Evolutionary conservation across 2,113 vertebrate genomes (phyloP).

Genomic region (Spea bombifrons): DNA sequence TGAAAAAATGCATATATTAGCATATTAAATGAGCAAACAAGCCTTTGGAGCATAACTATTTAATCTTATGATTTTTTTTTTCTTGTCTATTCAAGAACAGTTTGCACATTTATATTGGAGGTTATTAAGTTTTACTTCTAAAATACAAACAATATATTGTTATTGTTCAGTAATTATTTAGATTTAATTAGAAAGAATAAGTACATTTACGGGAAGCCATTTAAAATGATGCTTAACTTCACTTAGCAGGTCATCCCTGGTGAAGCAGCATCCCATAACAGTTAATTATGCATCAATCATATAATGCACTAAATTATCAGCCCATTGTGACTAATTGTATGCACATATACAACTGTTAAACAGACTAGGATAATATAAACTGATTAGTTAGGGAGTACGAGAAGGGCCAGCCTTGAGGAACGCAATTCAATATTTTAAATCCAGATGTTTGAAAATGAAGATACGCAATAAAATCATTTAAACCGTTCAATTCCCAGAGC

Average conservation of each 20-base stretch:
- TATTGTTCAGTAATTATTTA: slow-evolving; percentile 18
- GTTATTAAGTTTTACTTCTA: background rate
- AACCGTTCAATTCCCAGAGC: too few species aligned
- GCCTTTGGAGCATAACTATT: slow-evolving; percentile 14
- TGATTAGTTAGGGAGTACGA: too few species aligned
- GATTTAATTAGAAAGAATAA: slow-evolving; percentile 25
- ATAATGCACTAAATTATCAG: too few species aligned
- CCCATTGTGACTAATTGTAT: too few species aligned
- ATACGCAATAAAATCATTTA: too few species aligned
- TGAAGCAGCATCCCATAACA: background rate
- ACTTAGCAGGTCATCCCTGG: background rate
- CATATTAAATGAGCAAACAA: slow-evolving; percentile 39
- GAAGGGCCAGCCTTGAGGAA: too few species aligned
- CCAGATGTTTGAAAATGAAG: too few species aligned
- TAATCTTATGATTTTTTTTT: slow-evolving; percentile 22
- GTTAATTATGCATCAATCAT: too few species aligned
- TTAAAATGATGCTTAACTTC: background rate
- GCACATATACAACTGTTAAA: too few species aligned
- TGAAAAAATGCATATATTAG: slow-evolving; percentile 36
- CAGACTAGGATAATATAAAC: too few species aligned
- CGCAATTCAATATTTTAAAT: too few species aligned
- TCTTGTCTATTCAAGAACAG: background rate
- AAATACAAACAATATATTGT: background rate
- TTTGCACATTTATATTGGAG: slow-evolving; percentile 11
- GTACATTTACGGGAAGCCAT: background rate